phyloP scores from a whole-genome alignment of 2,113 vertebrate genomes.

The Columba livia region DNA sequence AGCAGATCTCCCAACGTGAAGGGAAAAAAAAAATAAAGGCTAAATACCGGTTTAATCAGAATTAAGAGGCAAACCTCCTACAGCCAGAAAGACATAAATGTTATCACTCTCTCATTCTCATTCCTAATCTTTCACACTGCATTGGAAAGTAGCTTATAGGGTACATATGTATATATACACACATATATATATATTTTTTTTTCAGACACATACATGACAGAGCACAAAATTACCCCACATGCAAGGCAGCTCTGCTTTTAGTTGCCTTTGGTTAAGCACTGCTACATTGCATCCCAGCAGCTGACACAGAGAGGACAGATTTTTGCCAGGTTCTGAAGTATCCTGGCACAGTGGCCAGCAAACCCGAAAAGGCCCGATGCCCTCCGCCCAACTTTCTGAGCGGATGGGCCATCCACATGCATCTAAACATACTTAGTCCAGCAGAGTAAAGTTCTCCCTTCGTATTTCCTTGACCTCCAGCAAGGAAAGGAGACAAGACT shows the following conservation, averaged over 20 bases:
- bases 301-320: neutral
- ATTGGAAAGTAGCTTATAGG: neutral
- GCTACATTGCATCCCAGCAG: neutral
- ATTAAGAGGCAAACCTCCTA: conserved; percentile 2
- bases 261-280: too few species aligned
- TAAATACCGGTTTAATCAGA: neutral
- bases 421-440: neutral
- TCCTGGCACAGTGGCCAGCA: neutral
- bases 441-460: neutral
- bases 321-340: neutral
- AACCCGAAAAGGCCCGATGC: neutral
- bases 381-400: neutral
- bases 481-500: neutral
- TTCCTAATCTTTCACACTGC: neutral
- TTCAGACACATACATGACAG: neutral
- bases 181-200: neutral
- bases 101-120: neutral
- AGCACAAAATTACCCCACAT: neutral
- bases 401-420: neutral
- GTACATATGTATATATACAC: neutral
- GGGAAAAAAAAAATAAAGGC: neutral
- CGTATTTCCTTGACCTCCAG: neutral
- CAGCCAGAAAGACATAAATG: neutral
- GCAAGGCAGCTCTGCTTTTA: neutral
- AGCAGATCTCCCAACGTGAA: neutral